Evolutionary conservation across 2,888 invertebrate species (phyloP), one percentile per base, ranked within the genome.

Genomic region (Automeris io): DNA sequence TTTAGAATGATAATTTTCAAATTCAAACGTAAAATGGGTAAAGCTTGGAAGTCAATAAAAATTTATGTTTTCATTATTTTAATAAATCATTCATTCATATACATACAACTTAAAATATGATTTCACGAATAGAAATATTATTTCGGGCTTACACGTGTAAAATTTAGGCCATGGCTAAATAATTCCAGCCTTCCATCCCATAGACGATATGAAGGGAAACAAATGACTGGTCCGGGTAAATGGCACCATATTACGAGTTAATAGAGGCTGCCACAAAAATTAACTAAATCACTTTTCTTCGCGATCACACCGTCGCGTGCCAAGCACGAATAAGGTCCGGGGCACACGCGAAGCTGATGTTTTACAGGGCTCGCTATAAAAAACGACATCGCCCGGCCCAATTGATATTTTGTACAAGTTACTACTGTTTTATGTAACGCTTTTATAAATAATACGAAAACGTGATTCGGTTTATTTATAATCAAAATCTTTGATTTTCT

Each of bases 351-450:
- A 83, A 49, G 54, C 52, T 60, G 61, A 70, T 80, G 83, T 81
- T 81, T 74, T 78, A 80, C 81, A 78, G 69, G 57, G 68, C 61
- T 63, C 53, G 48, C 66, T 72, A 73, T 77, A 82, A 82, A 81
- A 81, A 82, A 73, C 72, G 70, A 74, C 70, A 68, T 54, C 49
- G 51, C 47, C 55, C 60, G 55, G 58, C 72, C 70, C 80, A 80
- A 85, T 85, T 83, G 85, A 85, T 85, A 83, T 80, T 82, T 78
- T 68, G 71, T 70, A 61, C 64, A 56, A 57, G 53, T 59, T 69
- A 80, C 79, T 74, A 72, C 74, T 75, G 74, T 77, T 74, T 67
- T 64, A 61, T 49, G 45, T 41, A 46, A 47, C 40, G 29, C 41
- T 42, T 37, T 29, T 29, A 29, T 29, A 29, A 29, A 29, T 29